Base-by-base conservation (phyloP, 1,140 invertebrate genomes). In the Pogonomyrmex californicus region DNA sequence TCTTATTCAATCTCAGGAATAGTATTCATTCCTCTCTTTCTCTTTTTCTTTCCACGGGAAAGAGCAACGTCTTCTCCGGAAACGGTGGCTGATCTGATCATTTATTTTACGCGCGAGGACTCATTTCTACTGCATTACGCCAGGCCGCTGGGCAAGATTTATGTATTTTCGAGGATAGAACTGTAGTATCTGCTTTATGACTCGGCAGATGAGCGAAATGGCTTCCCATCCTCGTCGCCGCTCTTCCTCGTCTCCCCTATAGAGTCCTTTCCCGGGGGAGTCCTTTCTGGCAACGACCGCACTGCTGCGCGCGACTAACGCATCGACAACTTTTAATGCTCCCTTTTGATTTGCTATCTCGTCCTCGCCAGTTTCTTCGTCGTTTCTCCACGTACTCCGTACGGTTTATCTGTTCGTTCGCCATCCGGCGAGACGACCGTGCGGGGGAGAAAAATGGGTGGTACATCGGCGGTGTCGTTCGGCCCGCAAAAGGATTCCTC, bases 141-240 rank as follows among this genome's bases (percentile, higher is more conserved):
- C 54, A 49, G 49, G 77, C 87, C 47, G 76, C 75, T 66, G 82
- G 62, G 51, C 44, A 87, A 93, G 92, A 93, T 93, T 93, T 93
- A 93, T 93, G 90, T 92, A 93, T 93, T 93, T 93, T 92, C 92
- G 88, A 89, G 88, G 79, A 90, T 78, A 85, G 90, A 89, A 90
- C 87, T 79, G 88, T 85, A 91, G 88, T 94, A 92, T 94, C 92
- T 93, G 93, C 91, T 94, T 94, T 92, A 93, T 93, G 93, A 94
- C 93, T 94, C 92, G 92, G 91, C 91, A 93, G 93, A 94, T 93
- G 93, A 94, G 88, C 89, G 92, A 92, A 94, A 93, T 91, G 89
- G 92, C 90, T 92, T 91, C 76, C 92, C 77, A 78, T 76, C 66
- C 63, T 90, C 47, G n/a, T 44, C 58, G 23, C 33, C 54, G 63